A percentile compares a stretch with the other conserved stretches of the same genome.
These are phyloP conservation scores for Notothenia coriiceps DNA, from an alignment of 2,113 vertebrate species.

Conservation along the genomic window DNA sequence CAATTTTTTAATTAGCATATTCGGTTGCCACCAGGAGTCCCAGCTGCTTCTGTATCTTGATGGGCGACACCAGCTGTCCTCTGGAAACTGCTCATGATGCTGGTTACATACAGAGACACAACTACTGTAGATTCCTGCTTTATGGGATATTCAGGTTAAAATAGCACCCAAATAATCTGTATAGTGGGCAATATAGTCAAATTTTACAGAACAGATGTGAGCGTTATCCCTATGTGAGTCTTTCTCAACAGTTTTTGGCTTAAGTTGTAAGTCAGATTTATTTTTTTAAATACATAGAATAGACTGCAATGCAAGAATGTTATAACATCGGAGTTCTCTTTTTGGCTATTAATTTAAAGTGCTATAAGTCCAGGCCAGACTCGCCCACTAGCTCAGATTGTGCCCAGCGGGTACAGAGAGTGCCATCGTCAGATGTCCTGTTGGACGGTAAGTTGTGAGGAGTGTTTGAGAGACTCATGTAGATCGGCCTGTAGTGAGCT, in stretches of 20 bases:
- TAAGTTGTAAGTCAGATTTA: not conserved
- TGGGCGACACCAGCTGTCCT: slow-evolving; percentile 61
- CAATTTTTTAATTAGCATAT: slow-evolving; percentile 61
- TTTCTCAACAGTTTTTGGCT: slow-evolving; percentile 10
- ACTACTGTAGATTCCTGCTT: not conserved
- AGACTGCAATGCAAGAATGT: not conserved
- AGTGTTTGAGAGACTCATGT: slow-evolving; percentile 1
- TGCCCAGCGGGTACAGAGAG: slow-evolving; percentile 40
- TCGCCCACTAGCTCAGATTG: slow-evolving; percentile 31
- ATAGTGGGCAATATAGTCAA: not conserved
- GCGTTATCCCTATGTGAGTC: not conserved
- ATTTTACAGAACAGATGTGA: slow-evolving; percentile 24
- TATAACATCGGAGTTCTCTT: slow-evolving; percentile 15
- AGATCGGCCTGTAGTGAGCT: not conserved
- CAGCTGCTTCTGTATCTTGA: slow-evolving; percentile 62
- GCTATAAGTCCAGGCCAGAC: slow-evolving; percentile 33
- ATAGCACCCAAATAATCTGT: slow-evolving; percentile 4
- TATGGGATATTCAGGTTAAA: not conserved
- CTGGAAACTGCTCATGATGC: slow-evolving; percentile 19
- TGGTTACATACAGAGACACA: slow-evolving; percentile 17
- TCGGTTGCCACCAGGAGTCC: slow-evolving; percentile 51
- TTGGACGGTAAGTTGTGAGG: slow-evolving; percentile 24
- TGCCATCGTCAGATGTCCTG: slow-evolving; percentile 32
- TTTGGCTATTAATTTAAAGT: slow-evolving; percentile 14
- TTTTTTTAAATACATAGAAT: not conserved